These are phyloP conservation scores for Polypedilum pembai DNA, from an alignment of 1,140 invertebrate species.

Conservation along the genomic window DNA sequence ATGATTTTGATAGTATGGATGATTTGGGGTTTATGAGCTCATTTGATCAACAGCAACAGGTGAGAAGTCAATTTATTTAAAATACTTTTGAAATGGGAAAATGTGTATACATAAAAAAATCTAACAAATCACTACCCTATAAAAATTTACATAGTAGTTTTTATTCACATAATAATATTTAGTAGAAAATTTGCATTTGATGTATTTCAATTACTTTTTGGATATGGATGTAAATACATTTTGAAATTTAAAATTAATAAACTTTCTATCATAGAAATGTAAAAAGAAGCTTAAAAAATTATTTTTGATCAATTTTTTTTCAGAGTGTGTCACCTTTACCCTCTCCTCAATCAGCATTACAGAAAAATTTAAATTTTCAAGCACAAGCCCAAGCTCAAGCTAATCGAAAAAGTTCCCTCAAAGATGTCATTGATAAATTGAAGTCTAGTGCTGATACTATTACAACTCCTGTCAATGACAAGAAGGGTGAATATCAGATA, in stretches of 20 bases:
- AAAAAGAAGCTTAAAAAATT: not conserved
- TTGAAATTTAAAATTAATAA: not conserved
- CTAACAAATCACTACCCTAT: not conserved
- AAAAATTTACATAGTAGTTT: not conserved
- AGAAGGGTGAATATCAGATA: slow-evolving; percentile 64
- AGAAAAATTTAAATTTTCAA: not conserved
- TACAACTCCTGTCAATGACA: slow-evolving; percentile 29
- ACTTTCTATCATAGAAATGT: not conserved
- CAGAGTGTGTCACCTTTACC: not conserved
- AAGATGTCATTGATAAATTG: slow-evolving; percentile 79
- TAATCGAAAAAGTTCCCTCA: slow-evolving; percentile 69
- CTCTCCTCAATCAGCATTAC: not conserved
- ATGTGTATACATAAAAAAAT: not conserved
- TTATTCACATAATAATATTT: not conserved
- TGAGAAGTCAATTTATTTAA: slow-evolving; percentile 16
- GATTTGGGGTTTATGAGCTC: not conserved
- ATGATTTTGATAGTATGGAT: slow-evolving; percentile 1
- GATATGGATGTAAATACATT: not conserved
- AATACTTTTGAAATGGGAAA: not conserved
- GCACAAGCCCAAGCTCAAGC: not conserved
- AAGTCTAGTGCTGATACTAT: slow-evolving; percentile 49
- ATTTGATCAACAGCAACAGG: not conserved
- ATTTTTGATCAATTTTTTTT: too few relatives aligned
- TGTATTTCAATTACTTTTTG: not conserved
- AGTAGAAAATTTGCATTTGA: not conserved